A percentile compares a stretch with the other conserved stretches of the same genome.
Conservation (phyloP, 1,140 invertebrate species). For the Solen grandis region DNA sequence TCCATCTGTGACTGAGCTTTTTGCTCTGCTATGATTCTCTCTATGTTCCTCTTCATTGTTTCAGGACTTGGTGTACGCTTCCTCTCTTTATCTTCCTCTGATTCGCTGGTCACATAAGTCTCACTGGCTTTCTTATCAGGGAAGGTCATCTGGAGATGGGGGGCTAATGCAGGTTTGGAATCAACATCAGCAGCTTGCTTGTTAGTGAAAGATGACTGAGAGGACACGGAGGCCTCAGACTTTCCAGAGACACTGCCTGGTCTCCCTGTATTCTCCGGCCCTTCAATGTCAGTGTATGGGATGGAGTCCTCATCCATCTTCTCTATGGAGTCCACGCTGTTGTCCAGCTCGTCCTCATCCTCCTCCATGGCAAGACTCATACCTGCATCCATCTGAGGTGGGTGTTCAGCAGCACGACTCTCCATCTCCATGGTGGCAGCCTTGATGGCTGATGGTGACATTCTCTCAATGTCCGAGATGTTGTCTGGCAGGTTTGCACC, state of each 20-base stretch:
- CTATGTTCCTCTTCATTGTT: slow-evolving; percentile 45
- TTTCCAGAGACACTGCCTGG: background rate
- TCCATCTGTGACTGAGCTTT: slow-evolving; percentile 42
- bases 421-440: slow-evolving; percentile 61
- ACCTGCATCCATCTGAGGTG: slow-evolving; percentile 16
- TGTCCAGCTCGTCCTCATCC: slow-evolving; percentile 56
- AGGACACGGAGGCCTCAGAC: slow-evolving; percentile 3
- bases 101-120: background rate
- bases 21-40: slow-evolving; percentile 51
- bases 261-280: background rate
- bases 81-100: background rate
- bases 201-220: background rate
- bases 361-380: slow-evolving; percentile 49
- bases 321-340: slow-evolving; percentile 39
- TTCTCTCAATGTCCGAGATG: slow-evolving; percentile 65
- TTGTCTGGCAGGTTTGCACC: slow-evolving; percentile 66
- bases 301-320: slow-evolving; percentile 49
- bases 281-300: slow-evolving; percentile 22
- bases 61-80: slow-evolving; percentile 17
- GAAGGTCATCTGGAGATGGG: slow-evolving; percentile 21
- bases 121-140: slow-evolving; percentile 3
- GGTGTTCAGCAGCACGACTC: slow-evolving; percentile 43
- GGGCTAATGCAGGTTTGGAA: slow-evolving; percentile 16
- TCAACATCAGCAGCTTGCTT: background rate
- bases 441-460: slow-evolving; percentile 45